phyloP scores from a whole-genome alignment of 2,888 invertebrate genomes.

The Teleogryllus oceanicus region DNA sequence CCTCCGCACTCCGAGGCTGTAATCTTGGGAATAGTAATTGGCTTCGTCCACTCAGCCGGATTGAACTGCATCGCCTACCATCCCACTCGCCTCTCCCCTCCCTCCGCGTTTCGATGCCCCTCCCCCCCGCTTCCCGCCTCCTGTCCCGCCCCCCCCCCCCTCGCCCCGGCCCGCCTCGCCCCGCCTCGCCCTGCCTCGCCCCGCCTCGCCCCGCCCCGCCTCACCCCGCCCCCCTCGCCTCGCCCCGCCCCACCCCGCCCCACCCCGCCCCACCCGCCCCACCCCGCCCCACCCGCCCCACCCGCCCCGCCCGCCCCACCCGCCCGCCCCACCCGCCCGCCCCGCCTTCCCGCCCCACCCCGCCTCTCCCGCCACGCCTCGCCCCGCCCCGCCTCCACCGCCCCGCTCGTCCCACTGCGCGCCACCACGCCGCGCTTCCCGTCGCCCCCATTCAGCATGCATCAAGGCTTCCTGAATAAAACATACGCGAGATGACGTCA shows the following conservation, averaged over 20 bases:
- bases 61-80: no score
- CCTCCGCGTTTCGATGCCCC: no score
- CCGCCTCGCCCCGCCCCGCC: background rate
- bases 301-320: background rate
- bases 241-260: background rate
- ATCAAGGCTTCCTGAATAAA: slow-evolving; percentile 11
- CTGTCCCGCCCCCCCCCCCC: no score
- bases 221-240: background rate
- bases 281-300: background rate
- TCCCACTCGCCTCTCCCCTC: no score
- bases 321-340: background rate
- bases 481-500: slow-evolving; percentile 9
- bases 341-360: no score
- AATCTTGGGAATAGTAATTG: no score
- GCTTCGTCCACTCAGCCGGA: no score
- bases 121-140: no score
- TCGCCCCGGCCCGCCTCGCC: no score
- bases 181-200: background rate
- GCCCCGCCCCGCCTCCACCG: background rate
- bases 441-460: background rate
- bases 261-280: background rate
- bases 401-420: background rate
- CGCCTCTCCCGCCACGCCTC: background rate
- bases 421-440: background rate
- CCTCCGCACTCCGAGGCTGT: no score